Percentiles rank a stretch among this genome's conserved stretches.
Evolutionary conservation across 2,888 invertebrate genomes (phyloP).

Genomic region (Caenorhabditis angaria): DNA sequence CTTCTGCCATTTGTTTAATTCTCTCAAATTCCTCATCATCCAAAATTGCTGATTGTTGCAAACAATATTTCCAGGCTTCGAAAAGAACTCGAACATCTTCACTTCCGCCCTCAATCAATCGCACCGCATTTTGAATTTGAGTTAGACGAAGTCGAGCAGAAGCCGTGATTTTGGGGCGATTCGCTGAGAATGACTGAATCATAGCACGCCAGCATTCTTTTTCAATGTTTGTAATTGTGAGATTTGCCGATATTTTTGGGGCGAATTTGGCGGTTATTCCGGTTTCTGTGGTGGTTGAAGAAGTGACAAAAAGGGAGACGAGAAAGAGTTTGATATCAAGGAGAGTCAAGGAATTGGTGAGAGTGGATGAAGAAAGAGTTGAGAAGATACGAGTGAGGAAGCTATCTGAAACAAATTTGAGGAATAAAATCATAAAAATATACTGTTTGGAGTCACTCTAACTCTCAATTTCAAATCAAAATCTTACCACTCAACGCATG

Average conservation of each 20-base stretch:
- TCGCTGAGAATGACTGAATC: constrained; percentile 12
- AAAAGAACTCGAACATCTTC: constrained; percentile 48
- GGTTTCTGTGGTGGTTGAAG: constrained; percentile 25
- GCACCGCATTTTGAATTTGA: constrained; percentile 32
- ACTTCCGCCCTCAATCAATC: constrained; percentile 31
- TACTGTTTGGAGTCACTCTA: too few relatives aligned
- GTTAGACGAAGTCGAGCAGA: constrained; percentile 25
- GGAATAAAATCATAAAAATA: too few relatives aligned
- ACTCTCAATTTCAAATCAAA: neutral
- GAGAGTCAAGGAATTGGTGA: constrained; percentile 16
- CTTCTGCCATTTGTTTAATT: constrained; percentile 14
- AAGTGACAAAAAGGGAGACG: constrained; percentile 15
- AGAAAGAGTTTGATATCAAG: constrained; percentile 30
- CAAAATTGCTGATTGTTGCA: constrained; percentile 21
- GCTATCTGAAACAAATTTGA: neutral
- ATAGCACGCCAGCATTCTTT: constrained; percentile 39
- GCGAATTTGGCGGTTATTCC: constrained; percentile 21
- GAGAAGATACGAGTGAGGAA: neutral
- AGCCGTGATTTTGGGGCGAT: constrained; percentile 11
- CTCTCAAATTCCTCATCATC: constrained; percentile 25
- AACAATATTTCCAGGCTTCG: constrained; percentile 37
- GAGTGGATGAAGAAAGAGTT: too few relatives aligned
- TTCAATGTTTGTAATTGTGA: constrained; percentile 33
- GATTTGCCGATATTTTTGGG: constrained; percentile 14
- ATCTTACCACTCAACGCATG: neutral